These are phyloP conservation scores for Oncorhynchus kisutch DNA, from an alignment of 2,113 vertebrate species.

Conservation along the genomic window DNA sequence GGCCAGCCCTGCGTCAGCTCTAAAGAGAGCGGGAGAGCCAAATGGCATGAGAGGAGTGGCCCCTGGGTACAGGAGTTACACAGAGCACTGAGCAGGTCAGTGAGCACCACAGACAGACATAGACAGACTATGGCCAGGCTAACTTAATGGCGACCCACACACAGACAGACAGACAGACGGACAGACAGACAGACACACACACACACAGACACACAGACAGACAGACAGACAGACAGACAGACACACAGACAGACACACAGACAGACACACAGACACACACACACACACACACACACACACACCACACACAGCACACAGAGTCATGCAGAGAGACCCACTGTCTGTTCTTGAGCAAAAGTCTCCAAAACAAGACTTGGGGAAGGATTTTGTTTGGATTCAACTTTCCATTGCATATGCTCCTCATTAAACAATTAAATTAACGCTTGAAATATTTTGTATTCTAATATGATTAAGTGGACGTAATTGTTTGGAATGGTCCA, in stretches of 20 bases:
- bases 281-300: background rate
- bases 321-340: background rate
- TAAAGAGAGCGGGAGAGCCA: slow-evolving; percentile 90
- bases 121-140: background rate
- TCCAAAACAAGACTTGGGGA: slow-evolving; percentile 30
- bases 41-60: slow-evolving; percentile 88
- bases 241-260: background rate
- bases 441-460: slow-evolving; percentile 81
- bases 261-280: slow-evolving; percentile 19
- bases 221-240: background rate
- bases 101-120: slow-evolving; percentile 10
- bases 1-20: slow-evolving; percentile 89
- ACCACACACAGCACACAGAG: background rate
- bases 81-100: slow-evolving; percentile 78
- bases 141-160: slow-evolving; percentile 41
- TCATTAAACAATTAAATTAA: slow-evolving; percentile 82
- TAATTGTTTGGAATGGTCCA: slow-evolving; percentile 85
- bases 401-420: slow-evolving; percentile 83
- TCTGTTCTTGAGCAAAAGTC: slow-evolving; percentile 3
- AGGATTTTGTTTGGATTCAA: slow-evolving; percentile 78
- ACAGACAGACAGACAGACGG: slow-evolving; percentile 18
- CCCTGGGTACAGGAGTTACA: slow-evolving; percentile 82
- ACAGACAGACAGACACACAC: background rate
- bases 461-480: slow-evolving; percentile 83
- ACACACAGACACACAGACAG: slow-evolving; percentile 19